A percentile compares a stretch with the other conserved stretches of the same genome.
Evolutionary conservation across 2,113 vertebrate genomes (phyloP).

Genomic region (Passer montanus): DNA sequence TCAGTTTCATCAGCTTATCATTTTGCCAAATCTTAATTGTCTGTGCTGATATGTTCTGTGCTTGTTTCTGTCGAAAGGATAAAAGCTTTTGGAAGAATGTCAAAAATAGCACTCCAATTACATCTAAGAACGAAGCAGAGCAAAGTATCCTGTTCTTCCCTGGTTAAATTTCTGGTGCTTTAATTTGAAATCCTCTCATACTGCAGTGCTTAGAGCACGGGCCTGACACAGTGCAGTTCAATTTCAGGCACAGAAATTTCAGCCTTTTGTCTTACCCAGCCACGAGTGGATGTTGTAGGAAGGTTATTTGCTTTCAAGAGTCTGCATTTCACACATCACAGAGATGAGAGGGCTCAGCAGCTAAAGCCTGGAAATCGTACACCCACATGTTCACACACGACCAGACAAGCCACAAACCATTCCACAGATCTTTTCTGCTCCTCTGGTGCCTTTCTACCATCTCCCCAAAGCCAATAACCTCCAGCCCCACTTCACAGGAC

Average conservation of each 20-base stretch:
- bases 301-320: neutral
- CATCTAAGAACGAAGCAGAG: neutral
- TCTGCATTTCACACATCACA: neutral
- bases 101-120: neutral
- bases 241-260: neutral
- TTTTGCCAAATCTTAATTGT: neutral
- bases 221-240: neutral
- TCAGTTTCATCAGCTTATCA: neutral
- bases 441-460: neutral
- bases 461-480: neutral
- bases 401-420: neutral
- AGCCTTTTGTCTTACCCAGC: neutral
- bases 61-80: neutral
- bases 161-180: neutral
- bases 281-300: neutral
- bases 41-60: neutral
- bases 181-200: neutral
- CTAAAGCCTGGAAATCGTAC: neutral
- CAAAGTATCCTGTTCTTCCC: neutral
- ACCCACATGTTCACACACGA: fast-evolving
- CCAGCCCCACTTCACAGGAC: neutral
- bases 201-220: neutral
- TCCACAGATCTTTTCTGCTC: neutral
- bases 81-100: neutral
- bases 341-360: neutral